phyloP scores from a whole-genome alignment of 1,140 invertebrate species.

The Temnothorax curvispinosus region DNA sequence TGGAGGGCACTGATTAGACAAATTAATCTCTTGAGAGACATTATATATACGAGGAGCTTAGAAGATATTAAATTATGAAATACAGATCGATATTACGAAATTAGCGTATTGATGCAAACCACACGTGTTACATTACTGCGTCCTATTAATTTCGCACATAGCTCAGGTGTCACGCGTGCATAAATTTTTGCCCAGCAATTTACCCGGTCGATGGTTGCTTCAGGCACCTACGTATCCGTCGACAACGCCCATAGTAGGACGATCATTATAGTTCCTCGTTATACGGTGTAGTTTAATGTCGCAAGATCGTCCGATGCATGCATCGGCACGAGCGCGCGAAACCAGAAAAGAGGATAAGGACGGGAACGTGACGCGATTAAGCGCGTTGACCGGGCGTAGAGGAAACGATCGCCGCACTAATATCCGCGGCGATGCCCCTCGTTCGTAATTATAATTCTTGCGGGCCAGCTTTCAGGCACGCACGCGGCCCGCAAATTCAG shows the following conservation, averaged over 20 bases:
- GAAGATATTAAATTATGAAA: not conserved
- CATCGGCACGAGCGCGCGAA: not conserved
- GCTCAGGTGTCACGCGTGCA: not conserved
- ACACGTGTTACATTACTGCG: not conserved
- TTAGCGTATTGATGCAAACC: not conserved
- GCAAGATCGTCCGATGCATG: not conserved
- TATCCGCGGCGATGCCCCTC: not conserved
- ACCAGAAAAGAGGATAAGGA: constrained; percentile 5
- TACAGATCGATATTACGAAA: not conserved
- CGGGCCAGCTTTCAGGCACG: not conserved
- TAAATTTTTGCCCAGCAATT: constrained; percentile 4
- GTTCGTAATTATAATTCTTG: constrained; percentile 37
- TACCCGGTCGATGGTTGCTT: constrained; percentile 1
- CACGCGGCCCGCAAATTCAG: not conserved
- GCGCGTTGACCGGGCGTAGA: not conserved
- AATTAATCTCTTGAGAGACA: not conserved
- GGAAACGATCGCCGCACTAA: constrained; percentile 42
- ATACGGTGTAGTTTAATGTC: constrained; percentile 29
- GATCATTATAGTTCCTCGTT: constrained; percentile 4
- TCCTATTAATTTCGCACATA: not conserved
- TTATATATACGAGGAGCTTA: not conserved
- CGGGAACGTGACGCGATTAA: constrained; percentile 32
- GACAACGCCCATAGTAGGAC: not conserved
- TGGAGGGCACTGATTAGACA: not conserved
- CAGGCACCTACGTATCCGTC: not conserved